Base-by-base conservation (phyloP, 2,113 vertebrate species). In the Nibea coibor region DNA sequence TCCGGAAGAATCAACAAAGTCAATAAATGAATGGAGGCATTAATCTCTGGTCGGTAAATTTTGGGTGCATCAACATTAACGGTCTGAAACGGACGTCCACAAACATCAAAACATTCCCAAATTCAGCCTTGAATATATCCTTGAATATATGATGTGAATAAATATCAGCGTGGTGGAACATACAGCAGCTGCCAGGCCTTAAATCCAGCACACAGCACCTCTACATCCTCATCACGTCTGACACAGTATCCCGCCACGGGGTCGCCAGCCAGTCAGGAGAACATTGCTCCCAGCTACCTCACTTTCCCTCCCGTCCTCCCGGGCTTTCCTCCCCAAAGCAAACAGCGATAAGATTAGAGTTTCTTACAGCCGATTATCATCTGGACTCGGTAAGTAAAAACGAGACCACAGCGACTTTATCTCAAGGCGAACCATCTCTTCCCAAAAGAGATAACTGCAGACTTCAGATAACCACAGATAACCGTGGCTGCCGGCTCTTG, bases 201-300 rank as follows among this genome's bases (percentile, higher is more conserved):
- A 54, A 81, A 81, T 82, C 48, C 51, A 75, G 75, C 88, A 74
- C 65, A 35, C 4, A 80, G 81, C 81, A 72, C 67, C 78, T 92
- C 86, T 85, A 75, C 78, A 91, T 63, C 91, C 90, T 26, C 28
- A 65, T 94, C 91, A 93, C 90, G 85, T 91, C 87, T 82, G 77
- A 81, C 86, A 83, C 81, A 75, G 83, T 72, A 69, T 79, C 85
- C 81, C 48, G 87, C 81, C 84, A 86, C 19, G 71, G 71, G 81
- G 84, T 89, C 74, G 50, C 77, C 78, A 85, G 72, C 53, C 90
- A 90, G 83, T 73, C 83, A 85, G 80, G 79, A 87, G 74, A 79
- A 74, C 58, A 72, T 67, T 11, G 50, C 74, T 87, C 84, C 86
- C 88, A 80, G 71, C 66, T 58, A 39, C 57, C 75, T 74, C 81